Conservation (phyloP, 2,113 vertebrate species). For the Microtus oregoni region DNA sequence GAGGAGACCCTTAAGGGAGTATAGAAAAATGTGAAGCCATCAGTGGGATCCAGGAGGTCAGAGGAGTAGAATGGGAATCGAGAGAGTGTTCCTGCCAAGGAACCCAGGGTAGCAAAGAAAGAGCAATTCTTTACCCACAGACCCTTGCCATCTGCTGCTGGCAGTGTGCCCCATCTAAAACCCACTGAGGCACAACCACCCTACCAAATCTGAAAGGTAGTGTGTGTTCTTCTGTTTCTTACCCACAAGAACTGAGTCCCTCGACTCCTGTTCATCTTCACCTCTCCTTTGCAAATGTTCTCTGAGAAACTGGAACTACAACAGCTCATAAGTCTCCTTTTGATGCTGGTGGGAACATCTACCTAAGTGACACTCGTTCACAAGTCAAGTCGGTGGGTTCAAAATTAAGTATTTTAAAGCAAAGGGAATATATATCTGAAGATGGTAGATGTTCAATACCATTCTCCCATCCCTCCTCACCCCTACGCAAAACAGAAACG, state of each 20-base stretch:
- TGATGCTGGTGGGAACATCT: background rate
- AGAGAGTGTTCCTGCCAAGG: conserved; percentile 1
- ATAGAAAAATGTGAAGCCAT: background rate
- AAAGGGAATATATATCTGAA: background rate
- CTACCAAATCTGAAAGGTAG: background rate
- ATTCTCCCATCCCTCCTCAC: background rate
- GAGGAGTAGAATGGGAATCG: background rate
- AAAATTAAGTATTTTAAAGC: conserved; percentile 7
- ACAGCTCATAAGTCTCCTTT: background rate
- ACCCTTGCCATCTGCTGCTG: background rate
- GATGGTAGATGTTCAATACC: background rate
- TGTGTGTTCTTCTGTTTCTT: background rate
- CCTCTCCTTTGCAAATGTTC: background rate
- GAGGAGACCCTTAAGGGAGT: background rate
- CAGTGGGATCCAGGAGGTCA: background rate
- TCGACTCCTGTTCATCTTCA: background rate
- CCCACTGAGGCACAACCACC: background rate
- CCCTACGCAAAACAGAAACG: background rate
- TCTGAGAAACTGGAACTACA: background rate
- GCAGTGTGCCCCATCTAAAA: background rate
- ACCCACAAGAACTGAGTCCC: background rate
- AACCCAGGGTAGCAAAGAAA: conserved; percentile 27
- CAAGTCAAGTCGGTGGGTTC: background rate
- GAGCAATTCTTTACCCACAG: conserved; percentile 45
- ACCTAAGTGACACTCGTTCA: background rate